Evolutionary conservation across 1,140 invertebrate species (phyloP).

Genomic region (Solenopsis fugax): DNA sequence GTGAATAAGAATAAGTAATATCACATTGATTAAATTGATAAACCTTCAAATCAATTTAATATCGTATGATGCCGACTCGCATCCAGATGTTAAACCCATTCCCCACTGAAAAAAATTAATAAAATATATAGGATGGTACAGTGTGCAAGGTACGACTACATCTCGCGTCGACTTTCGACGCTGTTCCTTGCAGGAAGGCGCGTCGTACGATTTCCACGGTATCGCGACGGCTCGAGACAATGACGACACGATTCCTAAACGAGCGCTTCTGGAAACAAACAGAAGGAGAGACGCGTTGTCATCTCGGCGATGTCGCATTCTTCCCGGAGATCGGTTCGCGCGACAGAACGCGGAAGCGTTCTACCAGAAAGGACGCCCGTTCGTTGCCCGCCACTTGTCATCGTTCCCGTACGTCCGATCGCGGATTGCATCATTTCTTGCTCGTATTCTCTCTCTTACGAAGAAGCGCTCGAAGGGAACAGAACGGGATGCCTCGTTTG

Average conservation of each 20-base stretch:
- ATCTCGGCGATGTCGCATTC: slow-evolving; percentile 68
- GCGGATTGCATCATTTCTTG: slow-evolving; percentile 52
- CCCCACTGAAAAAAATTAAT: background rate
- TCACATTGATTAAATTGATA: no score
- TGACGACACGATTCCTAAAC: slow-evolving; percentile 46
- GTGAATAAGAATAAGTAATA: no score
- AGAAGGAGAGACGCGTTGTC: slow-evolving; percentile 55
- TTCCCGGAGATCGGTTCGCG: slow-evolving; percentile 73
- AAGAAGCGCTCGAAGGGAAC: slow-evolving; percentile 18
- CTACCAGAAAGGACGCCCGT: slow-evolving; percentile 24
- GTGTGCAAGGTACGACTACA: background rate
- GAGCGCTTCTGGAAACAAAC: slow-evolving; percentile 41
- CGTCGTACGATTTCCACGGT: slow-evolving; percentile 22
- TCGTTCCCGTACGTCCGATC: slow-evolving; percentile 36
- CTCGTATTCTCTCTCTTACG: background rate
- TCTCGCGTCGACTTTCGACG: background rate
- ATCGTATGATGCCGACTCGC: no score
- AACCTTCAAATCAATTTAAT: no score
- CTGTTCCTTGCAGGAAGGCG: background rate
- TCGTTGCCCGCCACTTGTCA: slow-evolving; percentile 54
- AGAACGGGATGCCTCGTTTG: background rate
- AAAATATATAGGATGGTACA: background rate
- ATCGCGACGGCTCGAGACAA: slow-evolving; percentile 64
- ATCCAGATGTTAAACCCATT: no score
- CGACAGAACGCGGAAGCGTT: slow-evolving; percentile 81